Base-by-base conservation (phyloP, 2,797 vertebrate species). In the Smutsia temminckii region DNA sequence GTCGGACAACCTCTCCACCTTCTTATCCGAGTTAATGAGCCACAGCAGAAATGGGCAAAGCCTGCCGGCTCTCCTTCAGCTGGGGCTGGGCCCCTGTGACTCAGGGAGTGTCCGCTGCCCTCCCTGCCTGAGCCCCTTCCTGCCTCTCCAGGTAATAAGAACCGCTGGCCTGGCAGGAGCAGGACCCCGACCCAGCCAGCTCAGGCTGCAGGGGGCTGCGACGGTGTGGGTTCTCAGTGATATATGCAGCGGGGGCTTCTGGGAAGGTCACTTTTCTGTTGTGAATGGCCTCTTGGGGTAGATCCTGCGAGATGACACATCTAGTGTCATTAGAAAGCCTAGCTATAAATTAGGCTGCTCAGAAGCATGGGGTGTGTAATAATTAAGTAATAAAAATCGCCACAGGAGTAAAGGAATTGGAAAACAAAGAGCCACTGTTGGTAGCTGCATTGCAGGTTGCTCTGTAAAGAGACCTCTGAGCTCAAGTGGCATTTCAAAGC, bases 341-440 rank as follows among this genome's bases (percentile, higher is more conserved):
- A 3, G 96, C 97, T 97, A 97, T 98, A 98, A 98, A 98, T 98
- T 98, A 98, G 98, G 98, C 98, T 98, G 98, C 98, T 98, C 97
- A 96, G 98, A 98, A 98, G 98, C 99, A 99, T 99, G 99, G 98
- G 98, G 99, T 96, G 98, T 97, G 98, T 98, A 99, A 99, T 99
- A 99, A 99, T 99, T 99, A 99, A 99, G 99, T 99, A 99, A 99
- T 99, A 99, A 99, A 99, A 99, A 99, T 99, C 99, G 97, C 99
- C 93, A 97, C 98, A 96, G 99, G 99, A 98, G 99, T 98, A 98
- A 95, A 89, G 87, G 91, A 97, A 96, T 69, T 85, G 90, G 97
- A 29, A 96, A 97, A 96, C 97, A 97, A 96, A 98, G 97, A 98
- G 91, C 96, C 96, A n/a, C 95, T 98, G 98, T 98, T 98, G 98